phyloP scores from a whole-genome alignment of 1,140 invertebrate genomes.

The Hylaeus volcanicus region DNA sequence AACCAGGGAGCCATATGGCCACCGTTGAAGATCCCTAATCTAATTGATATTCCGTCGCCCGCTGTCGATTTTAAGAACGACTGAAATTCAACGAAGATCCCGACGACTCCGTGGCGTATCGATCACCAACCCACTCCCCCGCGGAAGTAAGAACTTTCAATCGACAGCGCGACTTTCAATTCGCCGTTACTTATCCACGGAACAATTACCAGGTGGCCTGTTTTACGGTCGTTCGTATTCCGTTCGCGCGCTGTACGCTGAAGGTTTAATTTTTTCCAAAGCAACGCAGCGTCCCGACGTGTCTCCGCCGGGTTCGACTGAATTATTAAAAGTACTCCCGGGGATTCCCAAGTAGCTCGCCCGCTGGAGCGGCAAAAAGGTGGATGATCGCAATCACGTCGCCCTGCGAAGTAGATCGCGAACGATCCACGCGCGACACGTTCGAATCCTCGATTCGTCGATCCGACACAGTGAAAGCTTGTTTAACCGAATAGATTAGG shows the following conservation, averaged over 20 bases:
- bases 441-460: conserved; percentile 35
- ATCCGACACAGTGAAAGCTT: background rate
- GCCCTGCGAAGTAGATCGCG: conserved; percentile 62
- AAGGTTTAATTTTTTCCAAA: conserved; percentile 29
- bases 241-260: conserved; percentile 1
- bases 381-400: conserved; percentile 65
- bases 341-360: conserved; percentile 51
- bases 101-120: background rate
- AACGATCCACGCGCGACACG: conserved; percentile 10
- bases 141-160: background rate
- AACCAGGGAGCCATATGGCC: no score
- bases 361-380: conserved; percentile 30
- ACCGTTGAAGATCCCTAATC: no score
- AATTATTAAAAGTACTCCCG: conserved; percentile 52
- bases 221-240: conserved; percentile 43
- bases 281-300: conserved; percentile 12
- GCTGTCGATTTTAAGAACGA: background rate
- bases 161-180: conserved; percentile 33
- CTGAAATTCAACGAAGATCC: background rate
- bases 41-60: no score
- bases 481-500: no score
- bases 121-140: background rate
- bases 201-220: conserved; percentile 37
- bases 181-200: conserved; percentile 30
- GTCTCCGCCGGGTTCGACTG: conserved; percentile 36